Evolutionary conservation across 2,113 vertebrate genomes (phyloP).

Genomic region (Onychorhynchus coronatus): DNA sequence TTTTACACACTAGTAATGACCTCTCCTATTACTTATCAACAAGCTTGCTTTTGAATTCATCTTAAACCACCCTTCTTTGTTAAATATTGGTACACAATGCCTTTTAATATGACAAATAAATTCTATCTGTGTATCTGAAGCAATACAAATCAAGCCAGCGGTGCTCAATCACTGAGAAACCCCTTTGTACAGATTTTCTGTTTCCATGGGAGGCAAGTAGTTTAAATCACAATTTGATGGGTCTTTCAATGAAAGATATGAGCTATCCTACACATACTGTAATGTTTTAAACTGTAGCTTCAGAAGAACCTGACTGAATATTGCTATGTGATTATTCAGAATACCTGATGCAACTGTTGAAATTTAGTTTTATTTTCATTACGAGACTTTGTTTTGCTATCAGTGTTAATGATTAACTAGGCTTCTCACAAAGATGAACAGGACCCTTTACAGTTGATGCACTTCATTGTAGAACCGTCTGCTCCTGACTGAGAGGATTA

Average conservation of each 20-base stretch:
- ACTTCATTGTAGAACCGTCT: not conserved
- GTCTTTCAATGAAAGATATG: not conserved
- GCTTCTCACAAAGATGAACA: not conserved
- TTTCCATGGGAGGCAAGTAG: not conserved
- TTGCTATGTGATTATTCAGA: not conserved
- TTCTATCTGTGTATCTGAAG: not conserved
- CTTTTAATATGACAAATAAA: not conserved
- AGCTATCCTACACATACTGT: not conserved
- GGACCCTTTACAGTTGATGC: not conserved
- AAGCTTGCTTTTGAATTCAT: not conserved
- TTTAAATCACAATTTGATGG: not conserved
- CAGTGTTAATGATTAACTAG: slow-evolving; percentile 1
- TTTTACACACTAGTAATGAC: not conserved
- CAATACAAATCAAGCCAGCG: not conserved
- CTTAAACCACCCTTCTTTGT: not conserved
- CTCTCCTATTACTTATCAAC: not conserved
- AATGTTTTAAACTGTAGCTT: not conserved
- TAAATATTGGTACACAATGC: not conserved
- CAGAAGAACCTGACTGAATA: not conserved
- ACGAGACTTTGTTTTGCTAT: not conserved
- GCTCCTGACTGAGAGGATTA: slow-evolving; percentile 6
- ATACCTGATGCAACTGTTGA: not conserved
- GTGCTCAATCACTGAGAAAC: not conserved
- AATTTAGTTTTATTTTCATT: not conserved
- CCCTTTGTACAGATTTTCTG: not conserved